Percentiles rank a stretch among this genome's conserved stretches.
phyloP scores from a whole-genome alignment of 2,113 vertebrate species.

The Bujurquina vittata region DNA sequence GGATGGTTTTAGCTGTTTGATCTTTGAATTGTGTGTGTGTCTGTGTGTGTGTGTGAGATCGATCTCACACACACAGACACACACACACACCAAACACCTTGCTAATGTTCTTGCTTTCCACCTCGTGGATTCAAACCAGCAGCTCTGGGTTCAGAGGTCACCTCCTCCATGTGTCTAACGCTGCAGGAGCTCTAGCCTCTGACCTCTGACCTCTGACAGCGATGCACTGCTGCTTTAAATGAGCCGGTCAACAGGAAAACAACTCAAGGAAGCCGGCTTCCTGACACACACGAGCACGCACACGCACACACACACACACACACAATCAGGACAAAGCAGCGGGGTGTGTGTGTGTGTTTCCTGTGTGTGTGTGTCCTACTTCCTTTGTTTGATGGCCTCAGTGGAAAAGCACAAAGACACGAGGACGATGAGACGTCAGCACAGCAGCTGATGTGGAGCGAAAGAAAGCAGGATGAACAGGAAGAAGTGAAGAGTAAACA shows the following conservation, averaged over 20 bases:
- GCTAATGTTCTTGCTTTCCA: not conserved
- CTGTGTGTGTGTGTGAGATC: too few relatives aligned
- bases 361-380: slow-evolving; percentile 34
- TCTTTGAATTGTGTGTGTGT: too few relatives aligned
- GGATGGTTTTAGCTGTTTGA: not conserved
- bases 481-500: too few relatives aligned
- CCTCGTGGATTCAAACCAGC: not conserved
- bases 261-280: slow-evolving; percentile 29
- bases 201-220: not conserved
- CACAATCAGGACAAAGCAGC: not conserved
- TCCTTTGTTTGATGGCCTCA: slow-evolving; percentile 59
- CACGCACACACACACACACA: not conserved
- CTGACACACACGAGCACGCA: slow-evolving; percentile 10
- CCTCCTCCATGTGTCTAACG: too few relatives aligned
- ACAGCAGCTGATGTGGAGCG: too few relatives aligned
- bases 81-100: too few relatives aligned
- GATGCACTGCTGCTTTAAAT: not conserved
- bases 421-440: not conserved
- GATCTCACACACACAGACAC: too few relatives aligned
- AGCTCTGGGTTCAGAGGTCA: not conserved
- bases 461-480: too few relatives aligned
- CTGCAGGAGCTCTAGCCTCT: not conserved
- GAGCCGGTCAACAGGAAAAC: slow-evolving; percentile 38
- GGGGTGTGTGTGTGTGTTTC: not conserved
- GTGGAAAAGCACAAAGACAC: slow-evolving; percentile 15